Conservation (phyloP, 2,113 vertebrate species). For the Burhinus bistriatus region DNA sequence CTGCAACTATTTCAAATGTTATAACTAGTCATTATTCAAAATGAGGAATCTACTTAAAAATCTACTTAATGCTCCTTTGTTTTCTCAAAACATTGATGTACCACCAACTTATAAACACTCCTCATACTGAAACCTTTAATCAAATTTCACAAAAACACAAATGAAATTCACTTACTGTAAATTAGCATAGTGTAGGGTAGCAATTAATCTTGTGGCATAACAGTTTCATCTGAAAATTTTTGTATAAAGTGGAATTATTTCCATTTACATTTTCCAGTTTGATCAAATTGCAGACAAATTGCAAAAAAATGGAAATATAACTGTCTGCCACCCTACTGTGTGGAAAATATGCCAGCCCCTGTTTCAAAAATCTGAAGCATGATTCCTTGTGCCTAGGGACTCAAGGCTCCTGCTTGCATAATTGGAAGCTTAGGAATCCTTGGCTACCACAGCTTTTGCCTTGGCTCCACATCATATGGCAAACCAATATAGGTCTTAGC, state of each 20-base stretch:
- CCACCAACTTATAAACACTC: neutral
- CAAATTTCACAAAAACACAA: neutral
- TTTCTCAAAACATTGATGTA: neutral
- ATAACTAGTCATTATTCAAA: neutral
- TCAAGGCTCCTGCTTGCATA: neutral
- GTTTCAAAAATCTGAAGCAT: neutral
- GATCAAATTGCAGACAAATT: neutral
- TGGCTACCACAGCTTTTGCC: neutral
- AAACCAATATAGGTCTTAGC: neutral
- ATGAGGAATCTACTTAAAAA: neutral
- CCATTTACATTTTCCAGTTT: neutral
- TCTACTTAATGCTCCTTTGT: neutral
- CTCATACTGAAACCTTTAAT: neutral
- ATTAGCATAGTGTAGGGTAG: neutral
- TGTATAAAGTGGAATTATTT: neutral
- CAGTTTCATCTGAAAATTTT: neutral
- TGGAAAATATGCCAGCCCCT: neutral
- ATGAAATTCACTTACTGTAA: neutral
- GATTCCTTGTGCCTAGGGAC: neutral
- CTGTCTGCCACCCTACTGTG: neutral
- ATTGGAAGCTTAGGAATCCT: neutral
- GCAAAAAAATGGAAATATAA: neutral
- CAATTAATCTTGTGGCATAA: neutral
- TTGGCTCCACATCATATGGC: neutral
- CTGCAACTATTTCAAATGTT: neutral